Evolutionary conservation across 2,888 invertebrate species (phyloP).

Genomic region (Lutraria lutraria): DNA sequence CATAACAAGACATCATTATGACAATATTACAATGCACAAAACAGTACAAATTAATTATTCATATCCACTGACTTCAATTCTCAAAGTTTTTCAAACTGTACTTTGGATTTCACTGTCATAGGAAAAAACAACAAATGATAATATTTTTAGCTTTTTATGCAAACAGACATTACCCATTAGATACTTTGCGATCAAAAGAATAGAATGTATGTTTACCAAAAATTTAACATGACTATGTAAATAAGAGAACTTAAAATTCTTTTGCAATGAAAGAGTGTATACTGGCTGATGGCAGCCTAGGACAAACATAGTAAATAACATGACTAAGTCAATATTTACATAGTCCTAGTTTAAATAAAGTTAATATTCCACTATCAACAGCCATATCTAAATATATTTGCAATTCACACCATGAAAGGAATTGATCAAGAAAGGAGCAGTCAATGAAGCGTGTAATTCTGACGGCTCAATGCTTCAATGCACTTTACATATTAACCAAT

Average conservation of each 20-base stretch:
- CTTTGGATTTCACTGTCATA: neutral
- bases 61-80: neutral
- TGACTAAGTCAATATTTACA: conserved; percentile 52
- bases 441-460: conserved; percentile 23
- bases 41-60: neutral
- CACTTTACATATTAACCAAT: conserved; percentile 16
- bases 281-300: conserved; percentile 36
- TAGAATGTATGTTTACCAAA: conserved; percentile 26
- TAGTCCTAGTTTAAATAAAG: conserved; percentile 53
- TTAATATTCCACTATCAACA: conserved; percentile 61
- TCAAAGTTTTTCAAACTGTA: neutral
- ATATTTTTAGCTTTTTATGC: neutral
- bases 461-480: conserved; percentile 17
- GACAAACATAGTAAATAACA: conserved; percentile 49
- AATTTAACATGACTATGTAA: conserved; percentile 29
- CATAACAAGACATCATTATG: no score
- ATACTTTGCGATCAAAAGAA: conserved; percentile 26
- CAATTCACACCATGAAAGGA: conserved; percentile 55
- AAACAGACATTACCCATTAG: conserved; percentile 16
- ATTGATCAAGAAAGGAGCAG: conserved; percentile 45
- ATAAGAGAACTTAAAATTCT: conserved; percentile 40
- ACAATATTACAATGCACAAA: no score
- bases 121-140: neutral
- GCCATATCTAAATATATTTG: conserved; percentile 54
- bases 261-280: conserved; percentile 28